phyloP scores from a whole-genome alignment of 1,140 invertebrate species.

The Apolygus lucorum region DNA sequence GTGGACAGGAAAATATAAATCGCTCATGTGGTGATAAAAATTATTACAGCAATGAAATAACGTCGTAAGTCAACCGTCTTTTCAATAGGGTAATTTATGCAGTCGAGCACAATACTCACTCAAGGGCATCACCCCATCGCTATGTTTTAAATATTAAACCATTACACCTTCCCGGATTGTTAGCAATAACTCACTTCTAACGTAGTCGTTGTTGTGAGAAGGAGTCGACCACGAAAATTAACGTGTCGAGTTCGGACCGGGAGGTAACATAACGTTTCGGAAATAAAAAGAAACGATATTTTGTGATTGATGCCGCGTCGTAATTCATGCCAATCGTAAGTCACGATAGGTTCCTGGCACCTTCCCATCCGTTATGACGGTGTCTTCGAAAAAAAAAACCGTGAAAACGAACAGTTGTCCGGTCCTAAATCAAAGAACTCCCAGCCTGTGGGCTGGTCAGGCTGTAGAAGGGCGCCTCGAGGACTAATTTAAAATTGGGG shows the following conservation, averaged over 20 bases:
- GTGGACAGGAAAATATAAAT: neutral
- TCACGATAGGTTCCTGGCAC: neutral
- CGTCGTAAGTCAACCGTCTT: neutral
- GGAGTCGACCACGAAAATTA: neutral
- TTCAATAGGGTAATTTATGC: neutral
- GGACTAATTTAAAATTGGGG: neutral
- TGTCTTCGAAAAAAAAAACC: neutral
- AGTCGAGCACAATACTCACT: neutral
- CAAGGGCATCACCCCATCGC: neutral
- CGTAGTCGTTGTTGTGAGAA: neutral
- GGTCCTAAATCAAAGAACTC: neutral
- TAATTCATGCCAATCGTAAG: neutral
- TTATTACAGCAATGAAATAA: neutral
- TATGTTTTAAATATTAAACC: neutral
- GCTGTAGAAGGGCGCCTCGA: too few species aligned
- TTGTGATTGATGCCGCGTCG: neutral
- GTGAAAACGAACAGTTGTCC: neutral
- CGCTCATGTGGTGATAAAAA: neutral
- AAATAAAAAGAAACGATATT: neutral
- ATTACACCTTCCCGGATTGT: neutral
- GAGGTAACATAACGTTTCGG: neutral
- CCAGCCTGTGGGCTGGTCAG: too few species aligned
- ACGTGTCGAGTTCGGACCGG: neutral
- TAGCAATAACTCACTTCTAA: neutral
- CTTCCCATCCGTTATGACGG: neutral